A percentile compares a stretch with the other conserved stretches of the same genome.
phyloP scores from a whole-genome alignment of 1,140 invertebrate species.

The Drosophila subobscura region DNA sequence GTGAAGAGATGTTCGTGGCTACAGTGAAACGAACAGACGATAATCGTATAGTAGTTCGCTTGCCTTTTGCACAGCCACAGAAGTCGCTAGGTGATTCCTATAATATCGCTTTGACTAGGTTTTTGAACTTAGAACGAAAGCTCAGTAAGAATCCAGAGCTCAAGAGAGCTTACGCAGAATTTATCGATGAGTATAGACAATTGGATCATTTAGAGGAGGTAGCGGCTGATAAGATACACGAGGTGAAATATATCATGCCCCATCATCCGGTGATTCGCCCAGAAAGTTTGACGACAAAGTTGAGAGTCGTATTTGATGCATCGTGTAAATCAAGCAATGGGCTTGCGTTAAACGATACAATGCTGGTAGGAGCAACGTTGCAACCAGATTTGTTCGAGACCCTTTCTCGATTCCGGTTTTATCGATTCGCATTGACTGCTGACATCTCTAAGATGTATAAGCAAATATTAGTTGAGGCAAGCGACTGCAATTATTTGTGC shows the following conservation, averaged over 20 bases:
- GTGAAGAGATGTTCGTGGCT: no score
- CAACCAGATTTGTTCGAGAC: background rate
- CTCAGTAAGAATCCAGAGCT: no score
- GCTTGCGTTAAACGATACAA: conserved; percentile 1
- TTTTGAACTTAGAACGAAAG: no score
- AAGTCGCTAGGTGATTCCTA: no score
- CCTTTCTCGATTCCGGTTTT: conserved; percentile 5
- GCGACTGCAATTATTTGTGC: background rate
- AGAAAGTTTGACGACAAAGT: background rate
- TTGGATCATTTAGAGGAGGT: conserved; percentile 1
- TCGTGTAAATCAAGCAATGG: conserved; percentile 5
- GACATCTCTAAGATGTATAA: conserved; percentile 7
- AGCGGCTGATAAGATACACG: background rate
- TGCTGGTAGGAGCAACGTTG: background rate
- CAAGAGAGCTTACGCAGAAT: no score
- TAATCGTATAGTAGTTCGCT: no score
- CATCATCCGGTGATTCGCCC: conserved; percentile 2
- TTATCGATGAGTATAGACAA: background rate
- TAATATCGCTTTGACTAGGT: no score
- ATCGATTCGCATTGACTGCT: conserved; percentile 1
- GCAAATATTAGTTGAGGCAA: background rate
- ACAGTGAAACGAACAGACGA: no score
- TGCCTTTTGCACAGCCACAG: no score
- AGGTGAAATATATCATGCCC: conserved; percentile 9
- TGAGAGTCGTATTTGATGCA: conserved; percentile 10